These are phyloP conservation scores for Turritopsis rubra DNA, from an alignment of 30 jellyfish, hydroid and myxozoan species.

Conservation along the genomic window DNA sequence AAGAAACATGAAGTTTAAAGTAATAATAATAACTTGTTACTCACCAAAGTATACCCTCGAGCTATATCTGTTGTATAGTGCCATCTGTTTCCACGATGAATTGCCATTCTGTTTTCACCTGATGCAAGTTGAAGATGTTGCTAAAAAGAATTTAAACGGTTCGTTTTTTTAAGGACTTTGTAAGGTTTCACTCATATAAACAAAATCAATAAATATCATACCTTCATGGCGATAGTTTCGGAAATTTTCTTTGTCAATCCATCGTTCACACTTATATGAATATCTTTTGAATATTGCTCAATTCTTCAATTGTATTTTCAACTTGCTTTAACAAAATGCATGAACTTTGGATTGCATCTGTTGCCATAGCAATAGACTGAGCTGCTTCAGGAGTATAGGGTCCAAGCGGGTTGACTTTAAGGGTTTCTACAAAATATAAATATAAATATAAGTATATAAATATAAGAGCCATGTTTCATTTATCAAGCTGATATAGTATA, in stretches of 20 bases:
- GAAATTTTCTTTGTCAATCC: conserved; percentile 78
- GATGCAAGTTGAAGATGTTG: conserved; percentile 84
- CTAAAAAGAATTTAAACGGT: conserved; percentile 13
- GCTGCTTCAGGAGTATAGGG: conserved; percentile 89
- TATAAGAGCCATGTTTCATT: not conserved
- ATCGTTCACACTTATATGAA: conserved; percentile 78
- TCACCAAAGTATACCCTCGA: conserved; percentile 82
- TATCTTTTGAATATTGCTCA: conserved; percentile 49
- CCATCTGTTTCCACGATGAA: conserved; percentile 89
- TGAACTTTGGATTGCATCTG: conserved; percentile 76
- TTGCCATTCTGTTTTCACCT: conserved; percentile 80
- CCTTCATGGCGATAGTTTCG: conserved; percentile 83
- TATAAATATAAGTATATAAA: not conserved
- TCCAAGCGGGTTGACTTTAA: conserved; percentile 54
- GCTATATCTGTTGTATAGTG: conserved; percentile 90
- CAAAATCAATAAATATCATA: not conserved
- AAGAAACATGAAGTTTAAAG: not conserved
- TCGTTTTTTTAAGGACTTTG: not conserved
- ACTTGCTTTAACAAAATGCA: conserved; percentile 50
- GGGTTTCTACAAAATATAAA: not conserved
- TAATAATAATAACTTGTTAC: no score
- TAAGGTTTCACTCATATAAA: not conserved
- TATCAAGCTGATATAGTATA: not conserved
- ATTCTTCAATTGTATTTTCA: conserved; percentile 54
- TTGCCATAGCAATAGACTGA: conserved; percentile 67